A percentile compares a stretch with the other conserved stretches of the same genome.
Evolutionary conservation across 2,113 vertebrate genomes (phyloP).

Genomic region (Coptodon rendalli): DNA sequence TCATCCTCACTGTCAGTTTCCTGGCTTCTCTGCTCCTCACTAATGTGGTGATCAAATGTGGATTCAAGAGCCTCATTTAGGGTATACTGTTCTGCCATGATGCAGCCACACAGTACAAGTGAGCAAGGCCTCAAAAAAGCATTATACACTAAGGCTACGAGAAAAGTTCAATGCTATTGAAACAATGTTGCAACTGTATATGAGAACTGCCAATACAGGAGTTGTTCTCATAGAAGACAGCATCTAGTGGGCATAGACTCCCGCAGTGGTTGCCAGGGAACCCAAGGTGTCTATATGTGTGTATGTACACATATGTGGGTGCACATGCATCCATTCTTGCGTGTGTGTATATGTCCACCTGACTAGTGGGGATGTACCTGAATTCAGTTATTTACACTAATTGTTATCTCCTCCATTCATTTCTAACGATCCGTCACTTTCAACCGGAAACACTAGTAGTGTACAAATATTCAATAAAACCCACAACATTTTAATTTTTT

Average conservation of each 20-base stretch:
- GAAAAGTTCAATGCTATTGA: background rate
- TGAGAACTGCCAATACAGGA: background rate
- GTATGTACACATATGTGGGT: background rate
- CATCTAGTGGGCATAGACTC: background rate
- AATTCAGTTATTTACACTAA: background rate
- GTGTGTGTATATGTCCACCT: background rate
- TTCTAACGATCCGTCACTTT: accelerated
- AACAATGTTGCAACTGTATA: background rate
- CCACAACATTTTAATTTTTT: background rate
- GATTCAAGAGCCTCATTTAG: background rate
- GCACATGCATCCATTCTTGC: background rate
- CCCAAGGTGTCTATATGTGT: background rate
- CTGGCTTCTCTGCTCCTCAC: background rate
- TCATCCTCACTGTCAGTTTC: background rate
- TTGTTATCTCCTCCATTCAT: background rate
- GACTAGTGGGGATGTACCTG: background rate
- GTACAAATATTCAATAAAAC: background rate
- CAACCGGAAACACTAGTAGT: accelerated
- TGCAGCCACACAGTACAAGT: background rate
- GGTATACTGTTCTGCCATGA: background rate
- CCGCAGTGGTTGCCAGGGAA: background rate
- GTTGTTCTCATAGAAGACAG: background rate
- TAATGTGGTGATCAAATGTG: background rate
- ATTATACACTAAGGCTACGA: background rate
- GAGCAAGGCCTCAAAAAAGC: background rate